Evolutionary conservation across 2,888 invertebrate genomes (phyloP).

Genomic region (Meiosimyza decipiens): DNA sequence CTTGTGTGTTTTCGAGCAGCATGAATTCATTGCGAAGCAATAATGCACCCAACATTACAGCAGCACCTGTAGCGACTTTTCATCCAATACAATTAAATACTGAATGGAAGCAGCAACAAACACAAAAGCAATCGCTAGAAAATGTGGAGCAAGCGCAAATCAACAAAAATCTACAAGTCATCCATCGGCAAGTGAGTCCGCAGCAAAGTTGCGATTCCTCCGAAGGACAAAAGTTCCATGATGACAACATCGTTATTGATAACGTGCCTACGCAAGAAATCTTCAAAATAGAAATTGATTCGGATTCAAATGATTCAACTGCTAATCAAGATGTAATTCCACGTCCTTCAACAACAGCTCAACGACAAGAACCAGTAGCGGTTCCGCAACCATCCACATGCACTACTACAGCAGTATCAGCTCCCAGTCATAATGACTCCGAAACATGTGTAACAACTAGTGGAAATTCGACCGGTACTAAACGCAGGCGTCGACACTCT

Average conservation of each 20-base stretch:
- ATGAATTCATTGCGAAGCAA: not conserved
- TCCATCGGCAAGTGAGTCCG: not conserved
- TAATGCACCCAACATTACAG: not conserved
- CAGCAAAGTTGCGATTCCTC: slow-evolving; percentile 18
- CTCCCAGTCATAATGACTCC: not conserved
- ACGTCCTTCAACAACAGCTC: not conserved
- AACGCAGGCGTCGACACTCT: slow-evolving; percentile 5
- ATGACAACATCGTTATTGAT: not conserved
- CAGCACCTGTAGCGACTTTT: too few relatives aligned
- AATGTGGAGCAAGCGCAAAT: not conserved
- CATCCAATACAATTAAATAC: slow-evolving; percentile 22
- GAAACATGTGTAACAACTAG: not conserved
- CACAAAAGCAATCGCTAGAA: not conserved
- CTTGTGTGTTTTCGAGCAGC: slow-evolving; percentile 15
- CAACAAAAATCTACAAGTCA: not conserved
- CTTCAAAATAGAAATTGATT: slow-evolving; percentile 29
- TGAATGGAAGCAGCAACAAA: slow-evolving; percentile 25
- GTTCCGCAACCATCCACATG: not conserved
- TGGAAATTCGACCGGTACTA: not conserved
- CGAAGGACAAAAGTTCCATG: not conserved
- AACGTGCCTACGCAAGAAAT: not conserved
- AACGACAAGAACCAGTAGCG: not conserved
- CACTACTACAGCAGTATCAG: slow-evolving; percentile 1
- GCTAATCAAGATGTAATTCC: not conserved
- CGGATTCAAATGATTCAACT: slow-evolving; percentile 18